Conservation (phyloP, 1,140 invertebrate species). For the Temnothorax curvispinosus region DNA sequence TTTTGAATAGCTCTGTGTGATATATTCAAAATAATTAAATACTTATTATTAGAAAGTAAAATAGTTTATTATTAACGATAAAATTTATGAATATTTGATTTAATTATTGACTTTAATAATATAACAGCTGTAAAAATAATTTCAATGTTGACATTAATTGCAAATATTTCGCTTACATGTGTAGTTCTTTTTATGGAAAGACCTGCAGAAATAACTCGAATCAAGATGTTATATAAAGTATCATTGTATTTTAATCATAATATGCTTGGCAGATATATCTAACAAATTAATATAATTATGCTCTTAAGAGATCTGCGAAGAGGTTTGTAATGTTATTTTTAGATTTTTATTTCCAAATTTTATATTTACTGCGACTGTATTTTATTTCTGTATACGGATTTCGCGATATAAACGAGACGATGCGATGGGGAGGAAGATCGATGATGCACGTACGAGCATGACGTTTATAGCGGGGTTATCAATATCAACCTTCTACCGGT, state of each 20-base stretch:
- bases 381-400: conserved; percentile 39
- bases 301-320: not conserved
- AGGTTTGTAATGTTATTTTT: not conserved
- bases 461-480: conserved; percentile 48
- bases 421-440: conserved; percentile 16
- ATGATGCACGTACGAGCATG: conserved; percentile 9
- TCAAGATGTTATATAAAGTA: not conserved
- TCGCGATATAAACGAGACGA: conserved; percentile 39
- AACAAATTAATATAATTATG: conserved; percentile 30
- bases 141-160: not conserved
- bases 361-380: conserved; percentile 24
- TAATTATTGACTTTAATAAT: not conserved
- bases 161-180: not conserved
- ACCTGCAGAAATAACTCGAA: not conserved
- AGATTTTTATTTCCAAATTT: not conserved
- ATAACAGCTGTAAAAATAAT: not conserved
- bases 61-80: not conserved
- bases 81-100: not conserved
- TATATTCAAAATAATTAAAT: not conserved
- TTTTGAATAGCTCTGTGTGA: not conserved
- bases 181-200: not conserved
- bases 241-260: not conserved
- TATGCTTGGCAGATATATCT: not conserved
- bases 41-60: not conserved
- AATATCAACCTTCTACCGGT: conserved; percentile 37